A percentile compares a stretch with the other conserved stretches of the same genome.
Evolutionary conservation across 2,113 vertebrate species (phyloP).

Genomic region (Chrysochloris asiatica): DNA sequence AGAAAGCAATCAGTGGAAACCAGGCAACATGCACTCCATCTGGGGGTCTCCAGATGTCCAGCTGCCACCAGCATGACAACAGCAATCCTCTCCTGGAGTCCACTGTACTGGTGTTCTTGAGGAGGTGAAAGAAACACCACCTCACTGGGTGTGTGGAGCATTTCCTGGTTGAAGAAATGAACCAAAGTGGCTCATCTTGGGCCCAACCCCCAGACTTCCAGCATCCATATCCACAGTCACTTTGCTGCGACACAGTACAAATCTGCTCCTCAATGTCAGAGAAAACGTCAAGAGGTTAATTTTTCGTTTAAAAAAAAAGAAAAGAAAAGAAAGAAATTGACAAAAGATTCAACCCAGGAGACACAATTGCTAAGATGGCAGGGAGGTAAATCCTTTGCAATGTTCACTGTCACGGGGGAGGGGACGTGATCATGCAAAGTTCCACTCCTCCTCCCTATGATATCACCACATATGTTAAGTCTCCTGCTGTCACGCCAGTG

Average conservation of each 20-base stretch:
- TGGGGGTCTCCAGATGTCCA: not conserved
- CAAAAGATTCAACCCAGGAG: too few relatives aligned
- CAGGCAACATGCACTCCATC: not conserved
- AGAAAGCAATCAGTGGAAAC: not conserved
- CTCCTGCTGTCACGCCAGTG: not conserved
- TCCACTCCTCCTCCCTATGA: not conserved
- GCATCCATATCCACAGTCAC: not conserved
- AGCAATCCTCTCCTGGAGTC: not conserved
- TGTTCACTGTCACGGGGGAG: constrained; percentile 35
- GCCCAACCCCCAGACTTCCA: not conserved
- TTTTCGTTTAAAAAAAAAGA: not conserved
- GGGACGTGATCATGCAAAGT: not conserved
- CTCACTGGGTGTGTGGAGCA: not conserved
- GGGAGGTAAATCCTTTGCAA: constrained; percentile 34
- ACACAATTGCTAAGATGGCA: constrained; percentile 55
- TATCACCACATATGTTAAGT: not conserved
- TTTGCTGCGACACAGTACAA: not conserved
- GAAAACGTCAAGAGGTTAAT: not conserved
- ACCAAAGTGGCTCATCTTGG: not conserved
- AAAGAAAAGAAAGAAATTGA: not conserved
- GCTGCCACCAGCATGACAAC: not conserved
- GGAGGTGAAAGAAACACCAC: not conserved
- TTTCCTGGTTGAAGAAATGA: not conserved
- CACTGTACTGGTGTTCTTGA: not conserved
- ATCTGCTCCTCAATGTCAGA: not conserved